Base-by-base conservation (phyloP, 2,888 invertebrate species). In the Antheraea yamamai region DNA sequence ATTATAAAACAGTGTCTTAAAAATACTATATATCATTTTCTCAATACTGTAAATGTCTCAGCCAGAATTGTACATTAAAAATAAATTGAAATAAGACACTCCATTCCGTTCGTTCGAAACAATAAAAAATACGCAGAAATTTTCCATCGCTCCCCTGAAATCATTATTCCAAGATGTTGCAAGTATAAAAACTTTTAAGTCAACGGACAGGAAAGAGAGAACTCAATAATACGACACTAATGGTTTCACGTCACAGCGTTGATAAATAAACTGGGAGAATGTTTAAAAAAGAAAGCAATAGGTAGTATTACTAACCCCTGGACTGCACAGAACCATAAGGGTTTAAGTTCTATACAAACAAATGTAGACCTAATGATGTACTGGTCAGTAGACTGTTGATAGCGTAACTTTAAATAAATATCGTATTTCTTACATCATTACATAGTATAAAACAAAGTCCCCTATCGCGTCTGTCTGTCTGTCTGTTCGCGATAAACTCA, bases 201-300 rank as follows among this genome's bases (percentile, higher is more conserved):
- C 78, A 78, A 77, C 79, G 71, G 72, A 51, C 75, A 74, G 78
- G 77, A 78, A 78, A 78, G 79, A 80, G 78, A 80, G 77, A 77
- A 75, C 77, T 76, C 76, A 78, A 78, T 79, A 82, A 81, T 79
- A 79, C 79, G 78, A 51, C 75, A 76, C 79, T 81, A 82, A 81
- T 82, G 81, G 80, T 79, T 79, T 77, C 77, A 72, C 76, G 70
- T 77, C 76, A 78, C 78, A 74, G 75, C 75, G 75, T 47, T 77
- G 78, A 75, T 79, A 77, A 79, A 70, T 70, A 39, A 70, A 70
- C 70, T 39, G 39, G 14, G 39, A 70, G 39, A 70, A 70, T n/a
- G 39, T 39, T 35, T 20, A 39, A 70, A 70, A n/a, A 39, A 70
- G 18, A 70, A 66, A 47, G 12, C 47, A 47, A 47, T 47, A 47